These are phyloP conservation scores for Argya squamiceps DNA, from an alignment of 2,797 vertebrate genomes.

Conservation along the genomic window DNA sequence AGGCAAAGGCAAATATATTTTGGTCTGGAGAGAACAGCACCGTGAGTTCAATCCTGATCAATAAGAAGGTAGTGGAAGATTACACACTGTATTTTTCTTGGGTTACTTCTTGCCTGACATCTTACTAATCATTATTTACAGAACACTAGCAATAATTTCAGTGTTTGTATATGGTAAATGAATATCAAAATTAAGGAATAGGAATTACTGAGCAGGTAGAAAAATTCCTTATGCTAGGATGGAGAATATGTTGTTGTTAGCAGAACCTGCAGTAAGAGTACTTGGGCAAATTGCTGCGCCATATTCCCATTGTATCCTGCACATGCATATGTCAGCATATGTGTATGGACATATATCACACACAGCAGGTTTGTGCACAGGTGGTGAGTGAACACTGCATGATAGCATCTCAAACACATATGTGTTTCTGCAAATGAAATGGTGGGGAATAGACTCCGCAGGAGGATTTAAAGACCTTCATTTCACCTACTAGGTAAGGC, in stretches of 20 bases:
- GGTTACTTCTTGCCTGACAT: not conserved
- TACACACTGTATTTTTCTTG: not conserved
- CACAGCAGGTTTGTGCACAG: not conserved
- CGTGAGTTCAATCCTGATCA: not conserved
- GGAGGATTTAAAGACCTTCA: not conserved
- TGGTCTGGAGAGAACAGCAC: not conserved
- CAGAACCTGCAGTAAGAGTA: not conserved
- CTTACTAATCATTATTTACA: not conserved
- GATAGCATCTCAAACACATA: fast-evolving
- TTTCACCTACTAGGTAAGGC: not conserved
- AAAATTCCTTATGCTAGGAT: not conserved
- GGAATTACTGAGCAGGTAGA: not conserved
- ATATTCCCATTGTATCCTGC: not conserved
- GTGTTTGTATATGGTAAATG: not conserved
- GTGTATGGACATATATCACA: not conserved
- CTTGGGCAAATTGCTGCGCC: not conserved
- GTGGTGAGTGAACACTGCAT: not conserved
- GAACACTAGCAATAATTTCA: not conserved
- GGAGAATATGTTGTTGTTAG: not conserved
- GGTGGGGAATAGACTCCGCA: not conserved
- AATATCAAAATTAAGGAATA: not conserved
- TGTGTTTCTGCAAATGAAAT: not conserved
- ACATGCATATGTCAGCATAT: not conserved
- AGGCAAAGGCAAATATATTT: not conserved
- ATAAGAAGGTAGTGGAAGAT: not conserved